Percentiles rank a stretch among this genome's conserved stretches.
Conservation (phyloP, 2,888 invertebrate species). For the Philhelius pedissequus region DNA sequence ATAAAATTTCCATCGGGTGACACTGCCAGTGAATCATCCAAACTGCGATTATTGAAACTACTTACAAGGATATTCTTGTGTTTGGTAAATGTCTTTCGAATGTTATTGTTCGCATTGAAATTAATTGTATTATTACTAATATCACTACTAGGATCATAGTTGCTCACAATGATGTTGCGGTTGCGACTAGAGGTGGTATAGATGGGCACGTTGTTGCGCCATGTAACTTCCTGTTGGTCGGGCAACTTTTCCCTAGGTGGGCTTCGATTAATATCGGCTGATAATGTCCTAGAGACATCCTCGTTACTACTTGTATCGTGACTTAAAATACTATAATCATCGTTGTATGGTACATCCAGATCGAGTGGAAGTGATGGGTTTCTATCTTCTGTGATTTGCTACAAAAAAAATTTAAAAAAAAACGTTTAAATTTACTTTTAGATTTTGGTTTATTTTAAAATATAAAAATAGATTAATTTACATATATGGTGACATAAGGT, state of each 20-base stretch:
- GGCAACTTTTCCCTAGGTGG: constrained; percentile 49
- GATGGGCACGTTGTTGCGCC: constrained; percentile 61
- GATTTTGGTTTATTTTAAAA: too few relatives aligned
- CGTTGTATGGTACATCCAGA: constrained; percentile 84
- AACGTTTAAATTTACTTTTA: too few relatives aligned
- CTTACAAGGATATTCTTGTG: constrained; percentile 78
- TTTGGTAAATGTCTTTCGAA: constrained; percentile 76
- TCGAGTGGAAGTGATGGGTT: constrained; percentile 84
- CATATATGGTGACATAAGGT: too few relatives aligned
- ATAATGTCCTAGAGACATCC: constrained; percentile 50
- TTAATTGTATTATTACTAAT: constrained; percentile 69
- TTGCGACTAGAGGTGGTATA: constrained; percentile 72
- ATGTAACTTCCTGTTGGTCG: constrained; percentile 43
- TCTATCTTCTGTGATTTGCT: constrained; percentile 74
- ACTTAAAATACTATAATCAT: constrained; percentile 81
- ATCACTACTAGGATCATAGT: constrained; percentile 76
- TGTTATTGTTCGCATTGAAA: constrained; percentile 70
- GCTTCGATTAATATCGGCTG: constrained; percentile 70
- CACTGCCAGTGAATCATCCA: constrained; percentile 45
- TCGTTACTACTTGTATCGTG: constrained; percentile 73
- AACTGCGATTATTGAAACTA: constrained; percentile 60
- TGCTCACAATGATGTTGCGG: constrained; percentile 78
- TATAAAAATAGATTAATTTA: too few relatives aligned
- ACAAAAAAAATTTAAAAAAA: constrained; percentile 37
- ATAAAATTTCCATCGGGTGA: constrained; percentile 70